Evolutionary conservation across 2,888 invertebrate genomes (phyloP).

Genomic region (Steromphala cineraria): DNA sequence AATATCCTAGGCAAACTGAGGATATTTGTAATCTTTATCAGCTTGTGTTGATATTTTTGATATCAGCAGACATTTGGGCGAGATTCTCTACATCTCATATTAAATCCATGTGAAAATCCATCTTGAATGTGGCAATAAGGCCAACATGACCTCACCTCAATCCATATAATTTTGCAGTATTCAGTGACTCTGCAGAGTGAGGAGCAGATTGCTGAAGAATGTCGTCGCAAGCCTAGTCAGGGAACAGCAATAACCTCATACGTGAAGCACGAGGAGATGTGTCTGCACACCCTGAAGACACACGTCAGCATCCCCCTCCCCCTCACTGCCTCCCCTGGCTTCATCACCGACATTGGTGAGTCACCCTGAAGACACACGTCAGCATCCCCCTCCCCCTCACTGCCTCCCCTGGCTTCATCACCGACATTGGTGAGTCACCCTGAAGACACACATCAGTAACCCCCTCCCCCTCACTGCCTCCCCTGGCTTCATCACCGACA

Average conservation of each 20-base stretch:
- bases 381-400: slow-evolving; percentile 95
- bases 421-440: slow-evolving; percentile 84
- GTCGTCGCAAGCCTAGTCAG: slow-evolving; percentile 76
- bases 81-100: no score
- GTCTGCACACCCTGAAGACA: slow-evolving; percentile 87
- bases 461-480: slow-evolving; percentile 96
- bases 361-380: slow-evolving; percentile 86
- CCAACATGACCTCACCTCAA: no score
- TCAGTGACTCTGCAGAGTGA: slow-evolving; percentile 97
- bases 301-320: slow-evolving; percentile 95
- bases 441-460: slow-evolving; percentile 91
- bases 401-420: slow-evolving; percentile 95
- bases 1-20: no score
- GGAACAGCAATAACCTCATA: slow-evolving; percentile 81
- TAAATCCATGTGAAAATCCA: no score
- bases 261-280: slow-evolving; percentile 94
- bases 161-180: slow-evolving; percentile 79
- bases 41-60: no score
- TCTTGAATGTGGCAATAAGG: no score
- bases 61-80: no score
- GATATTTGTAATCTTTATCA: no score
- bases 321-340: slow-evolving; percentile 95
- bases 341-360: slow-evolving; percentile 89
- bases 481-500: slow-evolving; percentile 94
- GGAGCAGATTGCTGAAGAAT: slow-evolving; percentile 81